phyloP scores from a whole-genome alignment of 2,797 vertebrate species.

The Peromyscus melanophrys region DNA sequence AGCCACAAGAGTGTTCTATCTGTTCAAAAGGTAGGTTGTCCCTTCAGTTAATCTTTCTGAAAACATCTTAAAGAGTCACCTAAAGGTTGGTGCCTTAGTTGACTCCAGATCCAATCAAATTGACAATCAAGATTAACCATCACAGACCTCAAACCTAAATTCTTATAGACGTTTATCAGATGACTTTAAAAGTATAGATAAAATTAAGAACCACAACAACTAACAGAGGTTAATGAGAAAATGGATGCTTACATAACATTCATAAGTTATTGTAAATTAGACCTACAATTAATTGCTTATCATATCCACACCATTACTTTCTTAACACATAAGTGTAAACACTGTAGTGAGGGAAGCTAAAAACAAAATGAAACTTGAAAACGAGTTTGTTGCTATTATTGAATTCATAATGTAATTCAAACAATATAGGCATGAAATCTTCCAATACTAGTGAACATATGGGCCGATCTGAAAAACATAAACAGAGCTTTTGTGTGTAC shows the following conservation, averaged over 20 bases:
- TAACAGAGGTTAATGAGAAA: background rate
- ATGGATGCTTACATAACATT: background rate
- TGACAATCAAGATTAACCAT: background rate
- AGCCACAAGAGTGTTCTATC: background rate
- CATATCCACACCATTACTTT: background rate
- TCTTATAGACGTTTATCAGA: background rate
- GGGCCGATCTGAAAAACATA: background rate
- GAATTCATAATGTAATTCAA: slow-evolving; percentile 15
- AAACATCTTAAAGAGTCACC: background rate
- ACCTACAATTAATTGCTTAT: background rate
- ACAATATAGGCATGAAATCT: background rate
- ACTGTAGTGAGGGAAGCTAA: background rate
- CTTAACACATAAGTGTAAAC: background rate
- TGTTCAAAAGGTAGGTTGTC: background rate
- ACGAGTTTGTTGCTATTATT: background rate
- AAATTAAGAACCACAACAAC: background rate
- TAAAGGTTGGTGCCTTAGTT: background rate
- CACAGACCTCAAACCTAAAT: background rate
- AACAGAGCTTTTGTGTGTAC: background rate
- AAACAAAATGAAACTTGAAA: background rate
- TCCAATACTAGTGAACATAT: slow-evolving; percentile 8
- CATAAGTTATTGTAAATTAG: background rate
- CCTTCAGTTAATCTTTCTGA: background rate
- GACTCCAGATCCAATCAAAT: background rate
- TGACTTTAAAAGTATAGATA: background rate